These are phyloP conservation scores for Drepana falcataria DNA, from an alignment of 2,888 invertebrate genomes.

Conservation along the genomic window DNA sequence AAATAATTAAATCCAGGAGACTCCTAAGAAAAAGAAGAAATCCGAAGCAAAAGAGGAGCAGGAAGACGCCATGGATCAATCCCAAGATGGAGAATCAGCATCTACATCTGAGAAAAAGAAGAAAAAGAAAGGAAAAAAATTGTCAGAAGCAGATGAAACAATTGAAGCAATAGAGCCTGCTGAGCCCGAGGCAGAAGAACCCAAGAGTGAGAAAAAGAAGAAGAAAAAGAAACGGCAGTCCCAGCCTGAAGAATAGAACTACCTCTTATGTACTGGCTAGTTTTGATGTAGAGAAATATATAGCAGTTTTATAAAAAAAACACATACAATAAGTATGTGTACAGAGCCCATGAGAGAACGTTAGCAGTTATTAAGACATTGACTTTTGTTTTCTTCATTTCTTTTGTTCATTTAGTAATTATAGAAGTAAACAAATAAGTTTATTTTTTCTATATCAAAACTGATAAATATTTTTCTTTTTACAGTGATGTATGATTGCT, in stretches of 20 bases:
- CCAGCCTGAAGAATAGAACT: constrained; percentile 41
- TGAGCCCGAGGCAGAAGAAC: constrained; percentile 30
- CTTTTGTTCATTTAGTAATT: too few species aligned
- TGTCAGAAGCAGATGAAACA: constrained; percentile 37
- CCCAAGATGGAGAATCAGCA: constrained; percentile 19
- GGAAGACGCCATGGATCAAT: constrained; percentile 9
- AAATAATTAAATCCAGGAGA: constrained; percentile 27
- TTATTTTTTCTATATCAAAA: neutral
- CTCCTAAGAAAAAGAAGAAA: constrained; percentile 62
- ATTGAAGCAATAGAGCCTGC: constrained; percentile 24
- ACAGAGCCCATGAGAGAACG: too few species aligned
- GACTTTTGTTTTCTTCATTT: too few species aligned
- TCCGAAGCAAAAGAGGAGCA: constrained; percentile 24
- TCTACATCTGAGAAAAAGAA: constrained; percentile 68
- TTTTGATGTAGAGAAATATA: neutral
- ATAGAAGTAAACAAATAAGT: too few species aligned
- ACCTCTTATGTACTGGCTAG: constrained; percentile 15
- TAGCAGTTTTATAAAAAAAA: neutral
- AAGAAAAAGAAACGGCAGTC: constrained; percentile 55
- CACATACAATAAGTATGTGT: too few species aligned
- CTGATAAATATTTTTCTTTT: neutral
- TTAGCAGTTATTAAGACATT: too few species aligned
- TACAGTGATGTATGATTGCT: neutral
- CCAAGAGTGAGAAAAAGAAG: constrained; percentile 65
- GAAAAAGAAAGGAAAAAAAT: constrained; percentile 76